A percentile compares a stretch with the other conserved stretches of the same genome.
Evolutionary conservation across 2,888 invertebrate species (phyloP).

Genomic region (Mythimna ferrago): DNA sequence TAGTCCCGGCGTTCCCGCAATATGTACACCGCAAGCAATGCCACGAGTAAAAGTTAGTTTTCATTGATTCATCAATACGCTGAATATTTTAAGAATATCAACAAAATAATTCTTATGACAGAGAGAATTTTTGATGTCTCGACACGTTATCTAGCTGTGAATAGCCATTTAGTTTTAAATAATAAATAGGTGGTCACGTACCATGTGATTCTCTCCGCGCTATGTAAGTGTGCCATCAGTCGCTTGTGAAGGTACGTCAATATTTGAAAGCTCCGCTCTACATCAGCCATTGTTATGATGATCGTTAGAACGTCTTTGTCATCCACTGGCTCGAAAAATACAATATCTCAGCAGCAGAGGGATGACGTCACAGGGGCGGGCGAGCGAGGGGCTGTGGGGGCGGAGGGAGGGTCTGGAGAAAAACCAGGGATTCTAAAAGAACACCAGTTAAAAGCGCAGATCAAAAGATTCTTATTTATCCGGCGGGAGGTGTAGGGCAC

Average conservation of each 20-base stretch:
- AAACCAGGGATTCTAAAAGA: constrained; percentile 56
- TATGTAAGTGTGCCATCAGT: constrained; percentile 23
- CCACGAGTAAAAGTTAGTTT: too few relatives aligned
- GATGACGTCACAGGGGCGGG: constrained; percentile 36
- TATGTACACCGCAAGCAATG: too few relatives aligned
- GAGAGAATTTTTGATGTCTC: constrained; percentile 3
- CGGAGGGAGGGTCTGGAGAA: background rate
- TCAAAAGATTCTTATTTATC: constrained; percentile 66
- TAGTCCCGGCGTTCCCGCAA: too few relatives aligned
- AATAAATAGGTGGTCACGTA: background rate
- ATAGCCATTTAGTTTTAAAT: constrained; percentile 8
- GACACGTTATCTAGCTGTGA: background rate
- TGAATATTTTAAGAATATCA: background rate
- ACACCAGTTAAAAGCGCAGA: constrained; percentile 66
- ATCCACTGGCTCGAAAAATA: constrained; percentile 38
- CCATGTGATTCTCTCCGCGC: background rate
- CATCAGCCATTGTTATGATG: constrained; percentile 58
- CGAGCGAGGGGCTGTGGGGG: background rate
- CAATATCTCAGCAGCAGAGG: constrained; percentile 50
- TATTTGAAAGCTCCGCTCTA: constrained; percentile 42
- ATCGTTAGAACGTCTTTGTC: constrained; percentile 54
- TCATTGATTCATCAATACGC: background rate
- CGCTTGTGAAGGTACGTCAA: constrained; percentile 31
- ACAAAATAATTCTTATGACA: background rate
- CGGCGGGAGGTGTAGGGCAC: constrained; percentile 1